Base-by-base conservation (phyloP, 2,797 vertebrate species). In the Protosalanx chinensis region DNA sequence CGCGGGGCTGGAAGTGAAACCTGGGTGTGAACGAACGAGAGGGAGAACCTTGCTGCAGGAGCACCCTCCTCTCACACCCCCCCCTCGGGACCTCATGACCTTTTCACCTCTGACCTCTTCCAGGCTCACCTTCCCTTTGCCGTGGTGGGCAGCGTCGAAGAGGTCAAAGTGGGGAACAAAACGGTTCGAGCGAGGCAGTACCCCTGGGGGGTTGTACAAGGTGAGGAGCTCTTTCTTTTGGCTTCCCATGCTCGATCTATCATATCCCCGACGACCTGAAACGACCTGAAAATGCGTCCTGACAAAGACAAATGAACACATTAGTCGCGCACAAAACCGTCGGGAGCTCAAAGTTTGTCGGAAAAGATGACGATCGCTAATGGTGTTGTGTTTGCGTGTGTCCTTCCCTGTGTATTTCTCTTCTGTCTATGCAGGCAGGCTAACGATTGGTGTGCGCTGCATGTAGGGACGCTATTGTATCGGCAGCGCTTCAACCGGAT, bases 161-260 rank as follows among this genome's bases (percentile, higher is more conserved):
- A 98, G 87, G 95, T 98, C 76, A 99, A 99, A 79, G 97, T 99
- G 67, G 98, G 98, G 10, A 99, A 98, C 91, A 99, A 99, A 88
- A 93, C 95, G 41, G 97, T 99, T 82, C 89, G 96, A 86, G 97
- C 98, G 70, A 94, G 98, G 73, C 98, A 99, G 90, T 99, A 99
- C 85, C 98, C 98, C 0, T 99, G 97, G 98, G 98, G 98, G 33
- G 93, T 99, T 18, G 97, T 99, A 76, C 97, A 99, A 95, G 97
- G 97, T 99, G 89, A 93, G 95, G 86, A 72, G 18, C 18, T 2
- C 51, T 16, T n/a, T 56, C 2, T 56, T 56, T 56, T 56, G 6
- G 15, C 1, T n/a, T n/a, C 51, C 51, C 5, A 4, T n/a, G 51
- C 16, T 56, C 51, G 4, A 56, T 56, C 51, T 16, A 56, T 56